Base-by-base conservation (phyloP, 2,888 invertebrate species). In the Acleris cristana region DNA sequence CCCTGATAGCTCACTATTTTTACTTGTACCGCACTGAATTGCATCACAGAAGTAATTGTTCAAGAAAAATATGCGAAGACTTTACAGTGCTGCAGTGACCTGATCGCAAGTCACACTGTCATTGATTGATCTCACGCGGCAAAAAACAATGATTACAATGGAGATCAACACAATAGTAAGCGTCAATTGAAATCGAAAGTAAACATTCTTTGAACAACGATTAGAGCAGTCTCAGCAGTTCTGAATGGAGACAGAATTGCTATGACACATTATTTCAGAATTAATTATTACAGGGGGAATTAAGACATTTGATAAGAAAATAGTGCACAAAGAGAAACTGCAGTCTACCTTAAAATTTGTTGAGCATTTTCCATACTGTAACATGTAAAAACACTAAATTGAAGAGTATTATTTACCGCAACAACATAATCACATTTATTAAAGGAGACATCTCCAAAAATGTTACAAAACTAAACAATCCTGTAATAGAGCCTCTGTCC, bases 111-210 rank as follows among this genome's bases (percentile, higher is more conserved):
- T 6, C 51, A 34, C 19, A 51, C 12, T 45, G 49, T 52, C 44
- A 40, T 5, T 53, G 23, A 62, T 52, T 62, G 57, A 57, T 45
- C 48, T 52, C 48, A 62, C 14, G 45, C 14, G 30, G 53, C 8
- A 48, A 51, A 48, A 62, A 66, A 51, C 4, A 60, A 49, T 44
- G 18, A 52, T 57, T 21, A 57, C 61, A 34, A 34, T 52, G 34
- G 30, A 66, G 51, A 66, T 30, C 30, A 56, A 21, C 52, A 57
- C 66, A 66, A 66, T 65, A 49, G 45, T 30, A 19, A 30, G 16
- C 60, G 52, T 58, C 5, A 44, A 30, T 18, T 52, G 53, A 67
- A 58, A 62, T 53, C 57, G 34, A 62, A 66, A 66, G 66, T 57
- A 60, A 60, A 60, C 51, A 60, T 34, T 49, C 30, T 34, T 40